Percentiles rank a stretch among this genome's conserved stretches.
Conservation (phyloP, 37 sponge, comb jelly and placozoan species). For the Haliclona indistincta region DNA sequence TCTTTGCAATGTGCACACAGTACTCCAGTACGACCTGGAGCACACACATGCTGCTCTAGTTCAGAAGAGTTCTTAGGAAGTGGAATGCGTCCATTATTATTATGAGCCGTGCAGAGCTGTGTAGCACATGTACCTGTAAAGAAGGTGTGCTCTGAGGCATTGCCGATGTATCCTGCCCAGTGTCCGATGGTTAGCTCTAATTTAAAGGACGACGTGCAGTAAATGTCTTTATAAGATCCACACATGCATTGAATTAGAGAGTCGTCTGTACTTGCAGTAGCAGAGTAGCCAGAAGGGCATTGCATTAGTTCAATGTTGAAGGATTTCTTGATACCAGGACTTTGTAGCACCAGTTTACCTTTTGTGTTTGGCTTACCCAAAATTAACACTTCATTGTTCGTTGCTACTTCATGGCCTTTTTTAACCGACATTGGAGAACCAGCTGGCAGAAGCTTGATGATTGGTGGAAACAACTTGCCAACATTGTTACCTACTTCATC, state of each 20-base stretch:
- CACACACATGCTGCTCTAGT: too few relatives aligned
- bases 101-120: too few relatives aligned
- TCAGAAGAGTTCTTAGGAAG: too few relatives aligned
- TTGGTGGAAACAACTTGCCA: background rate
- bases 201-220: too few relatives aligned
- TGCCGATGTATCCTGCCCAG: background rate
- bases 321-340: background rate
- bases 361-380: background rate
- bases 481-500: background rate
- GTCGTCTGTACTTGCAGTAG: too few relatives aligned
- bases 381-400: background rate
- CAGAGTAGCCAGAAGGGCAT: too few relatives aligned
- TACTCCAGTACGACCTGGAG: too few relatives aligned
- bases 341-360: background rate
- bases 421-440: background rate
- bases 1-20: too few relatives aligned
- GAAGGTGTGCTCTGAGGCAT: background rate
- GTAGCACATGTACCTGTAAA: background rate
- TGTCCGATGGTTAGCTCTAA: background rate
- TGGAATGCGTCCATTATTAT: too few relatives aligned
- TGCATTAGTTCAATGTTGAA: background rate
- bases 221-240: too few relatives aligned
- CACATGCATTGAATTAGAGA: too few relatives aligned
- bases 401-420: background rate
- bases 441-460: background rate